Percentiles rank a stretch among this genome's conserved stretches.
Conservation (phyloP, 2,113 vertebrate genomes). For the Ceuthmochares aereus region DNA sequence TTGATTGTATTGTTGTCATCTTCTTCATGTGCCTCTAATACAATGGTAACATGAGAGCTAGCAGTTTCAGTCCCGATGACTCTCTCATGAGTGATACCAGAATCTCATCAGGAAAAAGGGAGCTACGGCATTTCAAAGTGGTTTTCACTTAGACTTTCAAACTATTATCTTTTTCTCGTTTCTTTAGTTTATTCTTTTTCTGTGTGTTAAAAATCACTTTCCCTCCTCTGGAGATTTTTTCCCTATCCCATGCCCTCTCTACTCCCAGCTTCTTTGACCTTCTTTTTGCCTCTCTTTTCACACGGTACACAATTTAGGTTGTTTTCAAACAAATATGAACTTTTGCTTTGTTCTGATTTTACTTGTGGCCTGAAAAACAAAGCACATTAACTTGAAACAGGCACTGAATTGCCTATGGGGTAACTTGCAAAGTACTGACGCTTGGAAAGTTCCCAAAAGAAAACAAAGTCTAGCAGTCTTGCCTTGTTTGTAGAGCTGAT, state of each 20-base stretch:
- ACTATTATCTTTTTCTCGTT: background rate
- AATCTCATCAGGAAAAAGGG: background rate
- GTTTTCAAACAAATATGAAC: constrained; percentile 65
- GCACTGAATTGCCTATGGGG: constrained; percentile 11
- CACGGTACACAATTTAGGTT: constrained; percentile 34
- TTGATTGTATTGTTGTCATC: background rate
- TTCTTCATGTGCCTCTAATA: background rate
- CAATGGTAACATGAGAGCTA: background rate
- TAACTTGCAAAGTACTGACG: constrained; percentile 30
- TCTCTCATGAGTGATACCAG: background rate
- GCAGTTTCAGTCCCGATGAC: background rate
- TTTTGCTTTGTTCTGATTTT: constrained; percentile 61
- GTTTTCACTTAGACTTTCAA: background rate
- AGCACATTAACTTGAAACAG: constrained; percentile 67
- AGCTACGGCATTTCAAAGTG: background rate
- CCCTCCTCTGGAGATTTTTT: constrained; percentile 36
- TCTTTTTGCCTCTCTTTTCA: constrained; percentile 62
- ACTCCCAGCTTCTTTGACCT: constrained; percentile 43
- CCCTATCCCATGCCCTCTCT: constrained; percentile 54
- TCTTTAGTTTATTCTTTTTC: background rate
- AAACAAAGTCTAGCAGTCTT: constrained; percentile 60
- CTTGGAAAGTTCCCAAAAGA: constrained; percentile 57
- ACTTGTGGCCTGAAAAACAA: constrained; percentile 68
- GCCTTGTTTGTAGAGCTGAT: constrained; percentile 63
- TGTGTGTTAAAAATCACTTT: background rate